These are phyloP conservation scores for Biston betularia DNA, from an alignment of 2,888 invertebrate genomes.

Conservation along the genomic window DNA sequence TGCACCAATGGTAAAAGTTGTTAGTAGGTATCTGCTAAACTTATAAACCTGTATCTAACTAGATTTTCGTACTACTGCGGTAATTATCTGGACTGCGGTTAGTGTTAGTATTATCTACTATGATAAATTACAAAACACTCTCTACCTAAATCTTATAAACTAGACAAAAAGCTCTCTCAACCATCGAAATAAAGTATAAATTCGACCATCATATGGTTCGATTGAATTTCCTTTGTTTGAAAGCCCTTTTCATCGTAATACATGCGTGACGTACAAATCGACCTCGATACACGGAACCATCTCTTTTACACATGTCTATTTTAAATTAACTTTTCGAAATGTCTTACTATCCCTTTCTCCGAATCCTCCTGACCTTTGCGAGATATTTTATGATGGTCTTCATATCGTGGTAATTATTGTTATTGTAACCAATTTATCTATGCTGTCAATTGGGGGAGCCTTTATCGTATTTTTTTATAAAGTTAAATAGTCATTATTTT, in stretches of 20 bases:
- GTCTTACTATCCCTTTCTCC: conserved; percentile 45
- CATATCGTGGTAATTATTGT: conserved; percentile 22
- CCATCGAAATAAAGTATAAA: conserved; percentile 34
- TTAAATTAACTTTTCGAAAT: conserved; percentile 31
- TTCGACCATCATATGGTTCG: conserved; percentile 19
- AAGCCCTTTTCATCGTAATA: conserved; percentile 59
- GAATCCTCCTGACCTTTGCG: conserved; percentile 44
- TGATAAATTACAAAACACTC: too few species aligned
- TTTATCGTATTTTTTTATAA: neutral
- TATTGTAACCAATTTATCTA: neutral
- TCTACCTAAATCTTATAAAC: neutral
- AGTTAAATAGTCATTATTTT: neutral
- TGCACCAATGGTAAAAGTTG: too few species aligned
- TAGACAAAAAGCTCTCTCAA: conserved; percentile 9
- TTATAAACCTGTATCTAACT: too few species aligned
- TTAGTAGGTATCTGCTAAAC: too few species aligned
- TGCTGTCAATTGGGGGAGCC: neutral
- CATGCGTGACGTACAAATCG: conserved; percentile 59
- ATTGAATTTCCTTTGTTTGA: conserved; percentile 58
- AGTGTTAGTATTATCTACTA: too few species aligned
- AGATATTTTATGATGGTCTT: conserved; percentile 32
- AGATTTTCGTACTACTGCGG: too few species aligned
- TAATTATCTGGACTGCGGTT: too few species aligned
- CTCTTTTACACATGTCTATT: conserved; percentile 44
- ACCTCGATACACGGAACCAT: conserved; percentile 57